Conservation (phyloP, 2,888 invertebrate species). For the Carterocephalus palaemon region DNA sequence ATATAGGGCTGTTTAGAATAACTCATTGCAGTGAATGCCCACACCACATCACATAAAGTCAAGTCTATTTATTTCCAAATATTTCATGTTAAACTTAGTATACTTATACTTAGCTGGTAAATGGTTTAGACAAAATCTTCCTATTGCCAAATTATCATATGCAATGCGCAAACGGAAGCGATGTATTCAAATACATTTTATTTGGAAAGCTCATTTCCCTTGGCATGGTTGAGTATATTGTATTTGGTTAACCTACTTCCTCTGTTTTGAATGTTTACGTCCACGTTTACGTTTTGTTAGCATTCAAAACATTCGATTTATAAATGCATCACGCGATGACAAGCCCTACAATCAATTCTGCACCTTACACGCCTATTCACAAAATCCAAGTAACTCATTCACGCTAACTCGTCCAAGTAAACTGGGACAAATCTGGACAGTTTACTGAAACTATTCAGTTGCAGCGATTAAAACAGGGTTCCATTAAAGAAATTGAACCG, state of each 20-base stretch:
- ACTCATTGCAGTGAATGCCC: too few species aligned
- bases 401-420: slow-evolving; percentile 32
- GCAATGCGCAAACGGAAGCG: too few species aligned
- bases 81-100: too few species aligned
- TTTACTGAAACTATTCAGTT: slow-evolving; percentile 35
- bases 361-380: neutral
- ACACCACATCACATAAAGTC: too few species aligned
- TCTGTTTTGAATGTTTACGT: slow-evolving; percentile 62
- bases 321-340: slow-evolving; percentile 9
- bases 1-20: too few species aligned
- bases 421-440: slow-evolving; percentile 51
- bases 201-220: slow-evolving; percentile 60
- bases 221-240: slow-evolving; percentile 36
- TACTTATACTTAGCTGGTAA: too few species aligned
- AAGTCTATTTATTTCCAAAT: too few species aligned
- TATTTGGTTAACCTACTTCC: slow-evolving; percentile 44
- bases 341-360: slow-evolving; percentile 1
- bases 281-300: slow-evolving; percentile 55
- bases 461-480: slow-evolving; percentile 38
- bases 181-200: slow-evolving; percentile 38
- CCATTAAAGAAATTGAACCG: slow-evolving; percentile 22
- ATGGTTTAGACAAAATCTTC: too few species aligned
- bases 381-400: neutral
- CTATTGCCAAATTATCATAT: too few species aligned
- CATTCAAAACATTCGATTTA: slow-evolving; percentile 49